Evolutionary conservation across 2,113 vertebrate genomes (phyloP).

Genomic region (Lipophrys pholis): DNA sequence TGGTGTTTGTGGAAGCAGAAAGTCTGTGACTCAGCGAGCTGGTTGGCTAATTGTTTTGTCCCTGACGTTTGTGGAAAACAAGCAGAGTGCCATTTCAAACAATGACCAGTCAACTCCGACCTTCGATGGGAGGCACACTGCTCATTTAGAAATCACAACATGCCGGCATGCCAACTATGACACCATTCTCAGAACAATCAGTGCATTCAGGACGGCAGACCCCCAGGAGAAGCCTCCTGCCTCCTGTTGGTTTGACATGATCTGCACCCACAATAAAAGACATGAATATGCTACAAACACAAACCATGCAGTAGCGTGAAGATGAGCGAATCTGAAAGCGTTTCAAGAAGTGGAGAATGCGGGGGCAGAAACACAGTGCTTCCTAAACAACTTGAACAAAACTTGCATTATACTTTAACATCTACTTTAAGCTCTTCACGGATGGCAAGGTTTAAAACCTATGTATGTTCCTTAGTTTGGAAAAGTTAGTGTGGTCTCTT

Average conservation of each 20-base stretch:
- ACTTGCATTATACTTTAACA: no score
- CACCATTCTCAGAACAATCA: slow-evolving; percentile 58
- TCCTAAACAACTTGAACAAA: no score
- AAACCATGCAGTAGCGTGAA: neutral
- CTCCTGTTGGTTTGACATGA: neutral
- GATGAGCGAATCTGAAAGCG: neutral
- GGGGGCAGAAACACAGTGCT: neutral
- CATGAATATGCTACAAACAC: neutral
- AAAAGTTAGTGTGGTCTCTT: no score
- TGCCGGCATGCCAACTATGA: slow-evolving; percentile 64
- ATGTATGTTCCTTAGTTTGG: no score
- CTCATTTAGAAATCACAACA: slow-evolving; percentile 58
- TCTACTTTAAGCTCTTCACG: no score
- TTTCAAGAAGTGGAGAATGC: neutral
- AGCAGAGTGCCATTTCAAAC: slow-evolving; percentile 68
- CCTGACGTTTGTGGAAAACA: slow-evolving; percentile 71
- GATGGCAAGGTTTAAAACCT: no score
- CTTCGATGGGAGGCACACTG: slow-evolving; percentile 65
- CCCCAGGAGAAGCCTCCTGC: slow-evolving; percentile 4
- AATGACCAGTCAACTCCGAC: slow-evolving; percentile 69
- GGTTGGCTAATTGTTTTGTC: slow-evolving; percentile 57
- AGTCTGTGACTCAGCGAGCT: slow-evolving; percentile 55
- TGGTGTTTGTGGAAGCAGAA: slow-evolving; percentile 49
- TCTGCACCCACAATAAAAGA: slow-evolving; percentile 5
- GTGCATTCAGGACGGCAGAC: slow-evolving; percentile 49